phyloP scores from a whole-genome alignment of 30 jellyfish, hydroid and myxozoan genomes.

The Hydra vulgaris region DNA sequence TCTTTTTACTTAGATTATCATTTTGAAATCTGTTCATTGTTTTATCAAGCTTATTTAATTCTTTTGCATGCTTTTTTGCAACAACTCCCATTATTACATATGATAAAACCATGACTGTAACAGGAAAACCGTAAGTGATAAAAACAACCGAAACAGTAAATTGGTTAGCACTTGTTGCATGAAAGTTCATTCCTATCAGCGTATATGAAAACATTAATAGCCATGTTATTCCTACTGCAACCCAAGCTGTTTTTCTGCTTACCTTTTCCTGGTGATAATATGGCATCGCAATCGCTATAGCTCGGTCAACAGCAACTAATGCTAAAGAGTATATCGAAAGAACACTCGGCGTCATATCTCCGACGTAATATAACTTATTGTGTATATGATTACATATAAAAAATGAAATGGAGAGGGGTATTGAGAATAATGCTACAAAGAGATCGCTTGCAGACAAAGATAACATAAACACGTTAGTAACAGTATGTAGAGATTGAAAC shows the following conservation, averaged over 20 bases:
- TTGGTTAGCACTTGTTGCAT: neutral
- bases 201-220: neutral
- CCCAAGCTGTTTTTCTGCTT: conserved; percentile 25
- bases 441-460: conserved; percentile 58
- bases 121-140: conserved; percentile 47
- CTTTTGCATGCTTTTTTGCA: conserved; percentile 62
- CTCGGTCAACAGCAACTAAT: conserved; percentile 72
- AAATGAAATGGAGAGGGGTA: conserved; percentile 56
- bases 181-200: neutral
- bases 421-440: conserved; percentile 49
- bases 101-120: conserved; percentile 46
- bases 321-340: conserved; percentile 52
- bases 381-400: conserved; percentile 48
- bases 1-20: neutral
- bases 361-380: conserved; percentile 11
- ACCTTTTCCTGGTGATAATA: conserved; percentile 50
- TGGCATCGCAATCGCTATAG: conserved; percentile 72
- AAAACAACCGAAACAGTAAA: conserved; percentile 33
- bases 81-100: conserved; percentile 53
- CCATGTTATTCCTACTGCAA: conserved; percentile 46
- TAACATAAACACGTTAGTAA: conserved; percentile 53
- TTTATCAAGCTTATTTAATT: conserved; percentile 12
- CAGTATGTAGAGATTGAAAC: conserved; percentile 38
- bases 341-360: conserved; percentile 51
- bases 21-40: conserved; percentile 11